Evolutionary conservation across 1,140 invertebrate genomes (phyloP).

Genomic region (Olivierus martensii): DNA sequence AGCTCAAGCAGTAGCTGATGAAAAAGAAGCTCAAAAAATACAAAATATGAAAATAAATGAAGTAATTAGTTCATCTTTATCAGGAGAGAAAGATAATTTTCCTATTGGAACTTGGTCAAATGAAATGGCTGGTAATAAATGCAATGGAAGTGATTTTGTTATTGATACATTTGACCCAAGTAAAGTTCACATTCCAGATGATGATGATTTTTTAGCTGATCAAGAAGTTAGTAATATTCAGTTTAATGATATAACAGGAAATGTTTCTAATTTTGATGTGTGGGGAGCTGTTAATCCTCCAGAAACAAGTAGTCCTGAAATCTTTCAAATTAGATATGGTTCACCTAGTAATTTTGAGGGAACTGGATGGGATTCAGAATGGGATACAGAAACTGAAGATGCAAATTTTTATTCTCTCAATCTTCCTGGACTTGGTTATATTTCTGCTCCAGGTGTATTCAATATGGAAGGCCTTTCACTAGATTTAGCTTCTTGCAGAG

Average conservation of each 20-base stretch:
- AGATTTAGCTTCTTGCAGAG: constrained; percentile 27
- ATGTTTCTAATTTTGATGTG: constrained; percentile 5
- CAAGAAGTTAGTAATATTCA: constrained; percentile 4
- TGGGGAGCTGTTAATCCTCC: constrained; percentile 5
- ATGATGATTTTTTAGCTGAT: constrained; percentile 8
- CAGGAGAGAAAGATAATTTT: no score
- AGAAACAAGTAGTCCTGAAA: neutral
- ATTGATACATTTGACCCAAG: constrained; percentile 23
- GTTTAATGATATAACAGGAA: neutral
- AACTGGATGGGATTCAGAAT: constrained; percentile 20
- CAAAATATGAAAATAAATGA: no score
- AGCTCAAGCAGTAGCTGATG: neutral
- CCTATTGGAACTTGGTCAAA: neutral
- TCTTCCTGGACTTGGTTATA: constrained; percentile 20
- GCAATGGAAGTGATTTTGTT: constrained; percentile 14
- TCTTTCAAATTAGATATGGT: constrained; percentile 13
- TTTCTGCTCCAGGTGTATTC: constrained; percentile 19
- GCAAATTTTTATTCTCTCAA: constrained; percentile 5
- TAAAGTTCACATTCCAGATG: constrained; percentile 17
- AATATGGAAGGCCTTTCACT: constrained; percentile 25
- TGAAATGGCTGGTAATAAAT: neutral
- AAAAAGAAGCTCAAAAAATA: no score
- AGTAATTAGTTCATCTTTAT: no score
- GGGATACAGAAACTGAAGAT: constrained; percentile 14
- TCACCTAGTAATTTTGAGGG: constrained; percentile 21